Conservation (phyloP, 2,888 invertebrate genomes). For the Lordiphosa andalusiaca region DNA sequence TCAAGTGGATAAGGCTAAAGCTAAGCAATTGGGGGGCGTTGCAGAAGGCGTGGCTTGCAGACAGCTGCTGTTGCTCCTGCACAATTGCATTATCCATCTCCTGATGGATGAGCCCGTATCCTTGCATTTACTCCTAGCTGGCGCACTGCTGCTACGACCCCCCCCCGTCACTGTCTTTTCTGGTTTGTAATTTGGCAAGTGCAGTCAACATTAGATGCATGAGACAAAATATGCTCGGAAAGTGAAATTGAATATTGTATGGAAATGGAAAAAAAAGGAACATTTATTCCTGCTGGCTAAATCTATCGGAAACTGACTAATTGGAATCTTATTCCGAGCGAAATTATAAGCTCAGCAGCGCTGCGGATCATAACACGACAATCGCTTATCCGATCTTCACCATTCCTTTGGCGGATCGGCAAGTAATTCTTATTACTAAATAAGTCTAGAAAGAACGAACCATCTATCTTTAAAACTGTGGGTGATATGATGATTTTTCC, state of each 20-base stretch:
- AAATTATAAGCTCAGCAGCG: too few species aligned
- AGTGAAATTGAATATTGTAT: constrained; percentile 26
- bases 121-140: neutral
- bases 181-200: constrained; percentile 46
- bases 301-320: too few species aligned
- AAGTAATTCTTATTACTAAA: too few species aligned
- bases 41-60: constrained; percentile 20
- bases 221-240: neutral
- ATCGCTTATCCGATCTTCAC: too few species aligned
- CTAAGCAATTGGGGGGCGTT: constrained; percentile 25
- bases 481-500: too few species aligned
- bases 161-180: constrained; percentile 13
- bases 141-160: neutral
- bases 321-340: too few species aligned
- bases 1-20: constrained; percentile 8
- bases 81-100: constrained; percentile 44
- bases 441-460: too few species aligned
- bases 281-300: too few species aligned
- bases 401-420: too few species aligned
- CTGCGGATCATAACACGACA: too few species aligned
- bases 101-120: constrained; percentile 34
- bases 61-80: constrained; percentile 23
- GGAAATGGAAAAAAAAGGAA: too few species aligned
- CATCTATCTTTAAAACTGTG: too few species aligned
- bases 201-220: constrained; percentile 7